phyloP scores from a whole-genome alignment of 2,113 vertebrate genomes.

The Sterrhoptilus dennistouni region DNA sequence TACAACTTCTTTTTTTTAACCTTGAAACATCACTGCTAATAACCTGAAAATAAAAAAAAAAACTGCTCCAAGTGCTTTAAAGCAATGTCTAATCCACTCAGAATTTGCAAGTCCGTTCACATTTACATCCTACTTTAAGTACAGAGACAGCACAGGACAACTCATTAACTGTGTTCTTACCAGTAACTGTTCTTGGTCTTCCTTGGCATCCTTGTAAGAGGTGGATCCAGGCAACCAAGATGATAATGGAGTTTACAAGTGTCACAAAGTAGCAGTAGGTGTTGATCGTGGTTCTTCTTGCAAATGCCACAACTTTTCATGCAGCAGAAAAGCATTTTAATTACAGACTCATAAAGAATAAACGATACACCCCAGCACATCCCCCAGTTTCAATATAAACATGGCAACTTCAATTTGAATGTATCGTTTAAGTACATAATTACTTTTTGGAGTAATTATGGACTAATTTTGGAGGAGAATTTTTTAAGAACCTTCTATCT shows the following conservation, averaged over 20 bases:
- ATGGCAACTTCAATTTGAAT: neutral
- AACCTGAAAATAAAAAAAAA: neutral
- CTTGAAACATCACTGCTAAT: neutral
- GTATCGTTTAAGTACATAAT: neutral
- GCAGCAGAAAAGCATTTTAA: constrained; percentile 40
- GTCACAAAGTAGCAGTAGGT: constrained; percentile 92
- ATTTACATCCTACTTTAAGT: neutral
- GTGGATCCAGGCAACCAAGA: constrained; percentile 95
- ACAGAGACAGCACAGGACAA: neutral
- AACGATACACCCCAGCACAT: neutral
- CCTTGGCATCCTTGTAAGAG: constrained; percentile 96
- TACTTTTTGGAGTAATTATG: neutral
- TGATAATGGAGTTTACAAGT: constrained; percentile 99
- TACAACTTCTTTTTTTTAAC: neutral
- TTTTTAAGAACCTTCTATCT: neutral
- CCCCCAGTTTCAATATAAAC: neutral
- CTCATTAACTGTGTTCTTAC: constrained; percentile 72
- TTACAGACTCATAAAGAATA: neutral
- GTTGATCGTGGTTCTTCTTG: constrained; percentile 98
- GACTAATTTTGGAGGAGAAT: neutral
- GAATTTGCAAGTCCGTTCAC: neutral
- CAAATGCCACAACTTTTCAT: constrained; percentile 92
- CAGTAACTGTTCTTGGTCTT: constrained; percentile 99
- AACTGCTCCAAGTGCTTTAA: neutral
- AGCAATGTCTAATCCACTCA: neutral